phyloP scores from a whole-genome alignment of 1,140 invertebrate species.

The Drosophila miranda region DNA sequence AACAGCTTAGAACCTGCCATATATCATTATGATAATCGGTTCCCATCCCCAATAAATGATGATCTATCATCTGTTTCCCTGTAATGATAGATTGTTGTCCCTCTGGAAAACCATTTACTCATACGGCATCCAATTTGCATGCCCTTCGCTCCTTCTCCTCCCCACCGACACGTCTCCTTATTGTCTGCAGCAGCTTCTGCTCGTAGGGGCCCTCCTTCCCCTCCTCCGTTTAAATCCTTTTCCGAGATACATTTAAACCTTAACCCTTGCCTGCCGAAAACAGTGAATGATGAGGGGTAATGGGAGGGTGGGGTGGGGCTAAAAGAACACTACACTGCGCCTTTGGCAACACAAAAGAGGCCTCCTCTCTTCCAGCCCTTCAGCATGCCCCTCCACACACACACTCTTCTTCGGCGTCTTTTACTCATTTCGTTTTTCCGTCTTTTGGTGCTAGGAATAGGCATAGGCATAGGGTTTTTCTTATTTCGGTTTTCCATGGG shows the following conservation, averaged over 20 bases:
- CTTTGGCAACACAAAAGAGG: slow-evolving; percentile 58
- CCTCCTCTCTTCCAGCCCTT: slow-evolving; percentile 28
- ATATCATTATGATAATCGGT: no score
- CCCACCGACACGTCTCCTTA: slow-evolving; percentile 9
- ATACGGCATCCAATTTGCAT: no score
- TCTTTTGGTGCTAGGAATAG: neutral
- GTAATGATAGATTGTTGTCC: no score
- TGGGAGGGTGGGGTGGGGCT: neutral
- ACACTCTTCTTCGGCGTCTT: slow-evolving; percentile 53
- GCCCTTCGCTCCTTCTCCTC: neutral
- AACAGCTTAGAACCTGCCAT: no score
- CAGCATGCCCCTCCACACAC: slow-evolving; percentile 6
- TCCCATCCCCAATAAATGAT: no score
- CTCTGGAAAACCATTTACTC: no score
- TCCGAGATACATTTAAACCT: slow-evolving; percentile 34
- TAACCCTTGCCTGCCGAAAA: slow-evolving; percentile 59
- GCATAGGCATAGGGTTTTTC: slow-evolving; percentile 14
- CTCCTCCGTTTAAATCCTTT: slow-evolving; percentile 26
- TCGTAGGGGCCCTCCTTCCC: neutral
- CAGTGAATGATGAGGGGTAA: neutral
- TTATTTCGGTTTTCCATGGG: slow-evolving; percentile 29
- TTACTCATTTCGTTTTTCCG: slow-evolving; percentile 58
- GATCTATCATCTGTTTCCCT: no score
- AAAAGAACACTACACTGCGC: slow-evolving; percentile 43
- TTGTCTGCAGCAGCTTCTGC: slow-evolving; percentile 8